phyloP scores from a whole-genome alignment of 2,113 vertebrate genomes.

The Sprattus sprattus region DNA sequence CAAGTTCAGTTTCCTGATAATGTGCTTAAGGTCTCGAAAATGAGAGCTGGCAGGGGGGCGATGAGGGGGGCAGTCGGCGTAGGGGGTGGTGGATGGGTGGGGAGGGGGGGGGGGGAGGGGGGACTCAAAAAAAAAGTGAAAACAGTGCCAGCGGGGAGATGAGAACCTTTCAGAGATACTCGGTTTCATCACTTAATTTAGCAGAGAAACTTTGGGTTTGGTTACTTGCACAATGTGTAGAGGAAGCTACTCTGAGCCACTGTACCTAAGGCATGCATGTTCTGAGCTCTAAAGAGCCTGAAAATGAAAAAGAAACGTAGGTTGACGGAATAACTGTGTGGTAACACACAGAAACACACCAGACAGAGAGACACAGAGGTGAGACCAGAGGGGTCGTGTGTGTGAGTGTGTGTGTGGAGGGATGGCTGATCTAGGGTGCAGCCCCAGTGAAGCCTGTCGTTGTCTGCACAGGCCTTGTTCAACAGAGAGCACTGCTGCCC shows the following conservation, averaged over 20 bases:
- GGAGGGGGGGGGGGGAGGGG: neutral
- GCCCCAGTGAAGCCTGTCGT: neutral
- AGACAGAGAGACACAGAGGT: neutral
- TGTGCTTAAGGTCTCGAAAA: constrained; percentile 10
- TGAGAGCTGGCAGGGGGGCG: constrained; percentile 9
- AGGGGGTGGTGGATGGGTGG: neutral
- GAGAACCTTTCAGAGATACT: neutral
- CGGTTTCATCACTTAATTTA: neutral
- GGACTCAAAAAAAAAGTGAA: neutral
- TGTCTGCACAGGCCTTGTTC: constrained; percentile 3
- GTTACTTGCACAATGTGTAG: neutral
- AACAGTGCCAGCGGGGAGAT: neutral
- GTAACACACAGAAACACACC: neutral
- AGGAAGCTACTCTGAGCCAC: neutral
- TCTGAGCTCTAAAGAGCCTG: neutral
- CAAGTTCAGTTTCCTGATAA: constrained; percentile 40
- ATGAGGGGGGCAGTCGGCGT: neutral
- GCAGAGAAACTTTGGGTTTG: neutral
- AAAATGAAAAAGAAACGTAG: neutral
- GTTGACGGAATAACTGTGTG: neutral
- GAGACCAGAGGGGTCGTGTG: neutral
- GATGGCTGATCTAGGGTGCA: neutral
- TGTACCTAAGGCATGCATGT: neutral
- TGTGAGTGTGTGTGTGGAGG: neutral
- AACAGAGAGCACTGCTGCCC: constrained; percentile 25